Percentiles rank a stretch among this genome's conserved stretches.
Conservation (phyloP, 2,113 vertebrate species). For the Tor tambroides region DNA sequence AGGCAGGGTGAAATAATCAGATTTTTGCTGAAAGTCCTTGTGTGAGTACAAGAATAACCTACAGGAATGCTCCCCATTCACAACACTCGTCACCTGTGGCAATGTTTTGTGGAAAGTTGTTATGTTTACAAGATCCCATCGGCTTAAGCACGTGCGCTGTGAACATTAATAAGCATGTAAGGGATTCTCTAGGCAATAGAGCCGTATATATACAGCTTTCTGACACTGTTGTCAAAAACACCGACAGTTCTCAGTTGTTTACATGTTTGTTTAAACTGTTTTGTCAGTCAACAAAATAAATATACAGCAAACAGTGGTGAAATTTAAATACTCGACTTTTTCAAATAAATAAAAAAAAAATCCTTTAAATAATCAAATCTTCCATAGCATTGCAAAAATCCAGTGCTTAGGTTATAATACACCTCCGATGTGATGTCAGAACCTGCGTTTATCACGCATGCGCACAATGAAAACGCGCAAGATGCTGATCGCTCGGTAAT, state of each 20-base stretch:
- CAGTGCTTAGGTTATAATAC: background rate
- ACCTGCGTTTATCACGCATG: constrained; percentile 48
- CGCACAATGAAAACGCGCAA: constrained; percentile 12
- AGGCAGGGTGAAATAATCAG: background rate
- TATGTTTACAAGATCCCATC: constrained; percentile 8
- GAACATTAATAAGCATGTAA: background rate
- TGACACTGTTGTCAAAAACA: background rate
- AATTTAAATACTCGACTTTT: too few species aligned
- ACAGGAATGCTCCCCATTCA: background rate
- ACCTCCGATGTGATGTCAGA: constrained; percentile 13
- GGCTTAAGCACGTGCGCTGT: background rate
- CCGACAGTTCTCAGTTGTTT: background rate
- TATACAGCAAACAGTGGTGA: background rate
- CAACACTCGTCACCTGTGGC: background rate
- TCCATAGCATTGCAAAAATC: background rate
- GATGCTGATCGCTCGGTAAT: constrained; percentile 11
- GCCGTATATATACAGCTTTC: background rate
- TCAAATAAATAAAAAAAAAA: background rate
- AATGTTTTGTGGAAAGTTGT: constrained; percentile 7
- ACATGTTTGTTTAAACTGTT: background rate
- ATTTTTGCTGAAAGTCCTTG: background rate
- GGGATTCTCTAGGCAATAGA: background rate
- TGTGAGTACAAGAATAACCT: too few species aligned
- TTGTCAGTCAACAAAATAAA: background rate
- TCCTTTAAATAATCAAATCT: background rate